Conservation (phyloP, 2,797 vertebrate genomes). For the Silurus aristotelis region DNA sequence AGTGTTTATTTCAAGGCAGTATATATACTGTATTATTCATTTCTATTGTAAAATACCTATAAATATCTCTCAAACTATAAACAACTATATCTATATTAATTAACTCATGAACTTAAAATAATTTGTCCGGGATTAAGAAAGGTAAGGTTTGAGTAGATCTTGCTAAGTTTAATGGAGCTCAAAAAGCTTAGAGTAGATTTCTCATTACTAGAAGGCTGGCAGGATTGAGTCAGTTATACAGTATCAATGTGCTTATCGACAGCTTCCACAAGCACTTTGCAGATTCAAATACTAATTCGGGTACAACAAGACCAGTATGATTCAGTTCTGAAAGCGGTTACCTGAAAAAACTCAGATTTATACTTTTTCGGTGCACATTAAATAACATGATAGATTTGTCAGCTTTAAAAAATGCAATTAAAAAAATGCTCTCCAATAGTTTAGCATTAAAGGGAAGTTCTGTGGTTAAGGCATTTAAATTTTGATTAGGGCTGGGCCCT, state of each 20-base stretch:
- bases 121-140: not conserved
- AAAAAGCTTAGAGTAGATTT: conserved; percentile 27
- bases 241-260: conserved; percentile 57
- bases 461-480: no score
- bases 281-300: conserved; percentile 14
- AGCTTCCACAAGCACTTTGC: conserved; percentile 42
- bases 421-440: no score
- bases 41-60: no score
- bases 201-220: conserved; percentile 42
- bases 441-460: no score
- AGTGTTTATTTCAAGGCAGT: no score
- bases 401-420: no score
- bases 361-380: not conserved
- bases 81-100: no score
- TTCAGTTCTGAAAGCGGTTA: not conserved
- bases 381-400: no score
- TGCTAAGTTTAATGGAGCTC: conserved; percentile 35
- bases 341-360: not conserved
- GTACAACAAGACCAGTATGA: not conserved
- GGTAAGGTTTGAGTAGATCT: conserved; percentile 14
- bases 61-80: no score
- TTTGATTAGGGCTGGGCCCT: no score
- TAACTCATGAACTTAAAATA: not conserved
- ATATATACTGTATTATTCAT: no score
- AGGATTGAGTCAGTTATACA: conserved; percentile 19